Evolutionary conservation across 2,888 invertebrate genomes (phyloP).

Genomic region (Diarsia rubi): DNA sequence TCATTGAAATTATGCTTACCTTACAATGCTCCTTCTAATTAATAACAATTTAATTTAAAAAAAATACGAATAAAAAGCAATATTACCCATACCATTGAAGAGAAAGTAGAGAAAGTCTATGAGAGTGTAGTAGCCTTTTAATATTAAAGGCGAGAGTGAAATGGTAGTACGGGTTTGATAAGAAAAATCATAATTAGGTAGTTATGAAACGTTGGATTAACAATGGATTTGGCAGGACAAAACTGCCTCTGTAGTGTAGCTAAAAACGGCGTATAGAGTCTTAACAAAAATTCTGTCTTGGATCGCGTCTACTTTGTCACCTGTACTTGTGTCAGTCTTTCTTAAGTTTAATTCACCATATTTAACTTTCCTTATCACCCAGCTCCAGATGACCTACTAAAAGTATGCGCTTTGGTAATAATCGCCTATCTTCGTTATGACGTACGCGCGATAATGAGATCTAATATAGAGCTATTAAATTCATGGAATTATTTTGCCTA

Average conservation of each 20-base stretch:
- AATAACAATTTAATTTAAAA: background rate
- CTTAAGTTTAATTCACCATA: background rate
- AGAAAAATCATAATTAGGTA: background rate
- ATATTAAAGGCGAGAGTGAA: background rate
- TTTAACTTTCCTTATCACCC: background rate
- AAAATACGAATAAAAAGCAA: background rate
- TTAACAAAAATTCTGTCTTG: background rate
- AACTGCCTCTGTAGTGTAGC: background rate
- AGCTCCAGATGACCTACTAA: background rate
- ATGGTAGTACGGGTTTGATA: background rate
- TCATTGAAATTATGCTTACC: constrained; percentile 2
- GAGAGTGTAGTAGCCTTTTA: background rate
- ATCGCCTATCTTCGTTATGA: background rate
- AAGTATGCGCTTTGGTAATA: background rate
- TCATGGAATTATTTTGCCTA: background rate
- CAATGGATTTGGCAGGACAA: background rate
- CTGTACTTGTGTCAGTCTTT: background rate
- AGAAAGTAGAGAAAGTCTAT: background rate
- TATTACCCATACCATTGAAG: background rate
- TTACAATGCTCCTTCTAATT: background rate
- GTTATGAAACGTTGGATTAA: background rate
- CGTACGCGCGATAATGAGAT: background rate
- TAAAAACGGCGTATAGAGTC: background rate
- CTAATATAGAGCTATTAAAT: background rate
- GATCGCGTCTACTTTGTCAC: background rate